Evolutionary conservation across 2,797 vertebrate species (phyloP).

Genomic region (Sebastes nivosus): DNA sequence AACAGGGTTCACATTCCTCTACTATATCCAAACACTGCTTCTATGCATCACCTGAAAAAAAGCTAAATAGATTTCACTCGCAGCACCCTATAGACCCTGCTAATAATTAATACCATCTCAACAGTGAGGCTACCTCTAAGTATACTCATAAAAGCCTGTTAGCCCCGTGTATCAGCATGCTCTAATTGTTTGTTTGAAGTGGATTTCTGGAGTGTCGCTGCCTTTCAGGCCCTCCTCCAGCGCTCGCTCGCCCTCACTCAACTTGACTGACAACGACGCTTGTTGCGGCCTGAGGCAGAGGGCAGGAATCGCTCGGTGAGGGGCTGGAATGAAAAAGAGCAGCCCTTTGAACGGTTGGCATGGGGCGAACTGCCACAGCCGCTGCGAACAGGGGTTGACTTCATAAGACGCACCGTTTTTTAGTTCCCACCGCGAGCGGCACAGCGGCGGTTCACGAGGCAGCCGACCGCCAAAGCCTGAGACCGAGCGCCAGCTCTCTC

Average conservation of each 20-base stretch:
- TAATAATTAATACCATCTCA: slow-evolving; percentile 57
- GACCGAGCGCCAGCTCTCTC: slow-evolving; percentile 10
- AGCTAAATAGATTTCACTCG: slow-evolving; percentile 1
- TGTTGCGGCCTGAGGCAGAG: slow-evolving; percentile 34
- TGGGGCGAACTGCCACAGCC: slow-evolving; percentile 20
- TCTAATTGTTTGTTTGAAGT: slow-evolving; percentile 67
- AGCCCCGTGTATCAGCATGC: slow-evolving; percentile 42
- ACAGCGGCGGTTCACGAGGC: slow-evolving; percentile 26
- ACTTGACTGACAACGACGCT: slow-evolving; percentile 59
- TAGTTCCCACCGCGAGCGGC: slow-evolving; percentile 34
- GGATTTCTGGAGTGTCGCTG: slow-evolving; percentile 53
- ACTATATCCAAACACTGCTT: slow-evolving; percentile 4
- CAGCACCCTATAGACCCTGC: neutral
- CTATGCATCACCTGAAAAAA: slow-evolving; percentile 16
- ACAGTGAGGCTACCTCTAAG: slow-evolving; percentile 31
- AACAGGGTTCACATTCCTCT: slow-evolving; percentile 22
- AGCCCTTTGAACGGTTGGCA: slow-evolving; percentile 39
- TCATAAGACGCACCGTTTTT: slow-evolving; percentile 38
- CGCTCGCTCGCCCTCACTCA: slow-evolving; percentile 31
- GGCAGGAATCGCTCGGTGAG: slow-evolving; percentile 55
- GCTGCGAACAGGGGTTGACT: slow-evolving; percentile 36
- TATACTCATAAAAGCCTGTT: slow-evolving; percentile 41
- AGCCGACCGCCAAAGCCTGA: slow-evolving; percentile 30
- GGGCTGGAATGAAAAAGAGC: slow-evolving; percentile 54
- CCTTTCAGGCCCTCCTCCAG: slow-evolving; percentile 46